These are phyloP conservation scores for Trachythela sp. DNA, from an alignment of 64 coral and sea anemone species.

Conservation along the genomic window DNA sequence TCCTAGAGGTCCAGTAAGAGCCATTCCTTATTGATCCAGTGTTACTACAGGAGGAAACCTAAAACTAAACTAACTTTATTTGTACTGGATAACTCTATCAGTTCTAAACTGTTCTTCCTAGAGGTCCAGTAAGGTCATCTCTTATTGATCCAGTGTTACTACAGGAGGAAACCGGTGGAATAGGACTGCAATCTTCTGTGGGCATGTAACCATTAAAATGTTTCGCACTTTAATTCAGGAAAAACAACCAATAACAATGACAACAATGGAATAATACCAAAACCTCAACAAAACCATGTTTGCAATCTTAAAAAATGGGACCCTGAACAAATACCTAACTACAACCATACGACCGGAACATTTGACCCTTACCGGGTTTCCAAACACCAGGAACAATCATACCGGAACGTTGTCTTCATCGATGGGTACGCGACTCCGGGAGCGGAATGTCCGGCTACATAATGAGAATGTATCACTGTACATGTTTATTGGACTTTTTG, in stretches of 20 bases:
- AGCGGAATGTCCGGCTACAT: background rate
- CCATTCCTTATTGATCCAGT: no score
- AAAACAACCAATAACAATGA: background rate
- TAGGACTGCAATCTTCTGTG: no score
- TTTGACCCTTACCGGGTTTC: background rate
- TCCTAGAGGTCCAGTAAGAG: no score
- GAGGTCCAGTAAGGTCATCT: no score
- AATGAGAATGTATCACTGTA: constrained; percentile 94
- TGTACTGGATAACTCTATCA: no score
- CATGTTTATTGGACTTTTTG: constrained; percentile 93
- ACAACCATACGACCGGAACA: background rate
- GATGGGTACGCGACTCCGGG: background rate
- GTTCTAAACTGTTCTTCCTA: no score
- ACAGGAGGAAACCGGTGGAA: no score
- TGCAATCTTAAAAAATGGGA: background rate
- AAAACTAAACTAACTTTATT: no score
- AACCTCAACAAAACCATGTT: background rate
- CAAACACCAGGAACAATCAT: background rate
- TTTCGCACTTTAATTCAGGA: background rate
- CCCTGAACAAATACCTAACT: background rate
- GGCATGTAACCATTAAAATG: no score
- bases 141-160: no score
- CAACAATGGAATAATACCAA: background rate
- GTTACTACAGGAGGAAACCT: no score
- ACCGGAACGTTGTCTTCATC: background rate